These are phyloP conservation scores for Heliconius charithonia DNA, from an alignment of 2,888 invertebrate genomes.

Conservation along the genomic window DNA sequence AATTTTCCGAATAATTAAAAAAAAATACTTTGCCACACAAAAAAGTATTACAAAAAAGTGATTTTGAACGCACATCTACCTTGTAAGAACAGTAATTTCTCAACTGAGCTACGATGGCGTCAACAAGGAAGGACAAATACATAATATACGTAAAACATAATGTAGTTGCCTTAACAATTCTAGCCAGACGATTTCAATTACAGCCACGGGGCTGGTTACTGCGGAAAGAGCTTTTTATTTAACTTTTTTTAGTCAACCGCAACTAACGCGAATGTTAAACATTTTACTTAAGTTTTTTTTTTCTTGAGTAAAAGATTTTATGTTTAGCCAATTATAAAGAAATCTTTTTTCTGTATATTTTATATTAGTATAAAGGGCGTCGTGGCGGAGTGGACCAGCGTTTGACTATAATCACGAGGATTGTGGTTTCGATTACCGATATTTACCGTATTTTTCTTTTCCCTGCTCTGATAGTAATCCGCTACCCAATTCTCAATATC, in stretches of 20 bases:
- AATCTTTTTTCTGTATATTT: neutral
- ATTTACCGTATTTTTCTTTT: no score
- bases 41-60: neutral
- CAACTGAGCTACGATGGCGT: neutral
- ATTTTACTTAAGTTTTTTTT: slow-evolving; percentile 21
- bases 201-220: slow-evolving; percentile 47
- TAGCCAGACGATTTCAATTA: slow-evolving; percentile 73
- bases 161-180: slow-evolving; percentile 36
- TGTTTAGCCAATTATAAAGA: slow-evolving; percentile 7
- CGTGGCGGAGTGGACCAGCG: no score
- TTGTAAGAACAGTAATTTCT: neutral
- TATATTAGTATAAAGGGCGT: neutral
- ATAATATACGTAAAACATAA: neutral
- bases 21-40: no score
- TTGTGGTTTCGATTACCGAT: no score
- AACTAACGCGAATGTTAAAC: slow-evolving; percentile 28
- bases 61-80: neutral
- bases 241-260: slow-evolving; percentile 29
- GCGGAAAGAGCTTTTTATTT: slow-evolving; percentile 51
- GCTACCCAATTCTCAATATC: no score
- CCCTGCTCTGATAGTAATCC: no score
- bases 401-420: no score
- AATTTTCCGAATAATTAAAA: no score
- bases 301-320: slow-evolving; percentile 9
- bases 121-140: neutral